Evolutionary conservation across 1,140 invertebrate genomes (phyloP), one percentile per base, ranked within the genome.

Genomic region (Ips nitidus): DNA sequence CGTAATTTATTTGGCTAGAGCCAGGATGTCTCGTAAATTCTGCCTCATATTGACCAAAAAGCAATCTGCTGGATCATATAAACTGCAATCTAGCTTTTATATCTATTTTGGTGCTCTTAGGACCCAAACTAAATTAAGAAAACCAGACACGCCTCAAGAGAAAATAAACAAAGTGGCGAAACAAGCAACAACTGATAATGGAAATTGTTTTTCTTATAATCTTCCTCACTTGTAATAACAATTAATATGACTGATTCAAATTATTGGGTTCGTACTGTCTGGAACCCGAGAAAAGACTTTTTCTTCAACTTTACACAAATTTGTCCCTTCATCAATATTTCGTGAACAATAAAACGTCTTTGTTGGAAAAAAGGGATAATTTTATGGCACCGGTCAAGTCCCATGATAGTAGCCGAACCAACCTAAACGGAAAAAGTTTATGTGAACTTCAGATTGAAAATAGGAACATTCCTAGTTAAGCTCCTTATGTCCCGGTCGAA

Each of bases 51-150:
- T 71, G 71, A 71, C 69, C 56, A 58, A 66, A 71, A 73, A 68
- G 71, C 71, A 73, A 73, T 73, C 63, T 71, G 58, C 58, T 70
- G 70, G 71, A 73, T 73, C 71, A 73, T 73, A 73, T 70, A 70
- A 70, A 66, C 52, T 60, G 71, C 71, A 73, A 73, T 73, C 71
- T 71, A 70, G 63, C 64, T 55, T 73, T 73, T 73, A 57, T 63
- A 62, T 69, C 67, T 69, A 62, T 68, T 68, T 68, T 68, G 59
- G 43, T 68, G 7, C 60, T 68, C 41, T 52, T 47, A 3, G 37
- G 43, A 56, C 42, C 42, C 63, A 45, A 6, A 56, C 40, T 65
- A 56, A 65, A 65, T 65, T 65, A 65, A 56, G 63, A 65, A 65
- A 65, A 37, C 50, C 36, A 65, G 63, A 65, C 63, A 65, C 63